Conservation (phyloP, 92 coral and sea anemone genomes). For the Epizoanthus fatuus region DNA sequence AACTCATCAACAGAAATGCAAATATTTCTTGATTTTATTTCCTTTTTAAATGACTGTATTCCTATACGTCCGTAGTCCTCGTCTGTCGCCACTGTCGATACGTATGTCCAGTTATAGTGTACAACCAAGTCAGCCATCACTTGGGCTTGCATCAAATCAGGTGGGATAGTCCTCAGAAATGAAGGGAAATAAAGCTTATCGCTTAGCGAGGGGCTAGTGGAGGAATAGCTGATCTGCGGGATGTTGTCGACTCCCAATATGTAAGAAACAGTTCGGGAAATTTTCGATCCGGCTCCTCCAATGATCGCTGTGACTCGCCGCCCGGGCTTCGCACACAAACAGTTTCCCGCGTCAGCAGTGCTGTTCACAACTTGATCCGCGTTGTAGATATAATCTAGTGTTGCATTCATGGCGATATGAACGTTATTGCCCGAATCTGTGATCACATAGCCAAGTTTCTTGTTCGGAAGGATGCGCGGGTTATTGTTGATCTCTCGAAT, state of each 20-base stretch:
- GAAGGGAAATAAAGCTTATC: constrained; percentile 86
- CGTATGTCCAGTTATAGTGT: constrained; percentile 85
- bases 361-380: constrained; percentile 28
- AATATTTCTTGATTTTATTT: constrained; percentile 78
- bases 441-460: constrained; percentile 88
- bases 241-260: constrained; percentile 73
- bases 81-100: constrained; percentile 94
- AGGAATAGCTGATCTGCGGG: constrained; percentile 97
- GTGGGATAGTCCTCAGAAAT: constrained; percentile 94
- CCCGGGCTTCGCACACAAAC: constrained; percentile 54
- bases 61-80: constrained; percentile 97
- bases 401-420: constrained; percentile 80
- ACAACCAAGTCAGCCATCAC: constrained; percentile 93
- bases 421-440: constrained; percentile 90
- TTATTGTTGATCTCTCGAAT: constrained; percentile 76
- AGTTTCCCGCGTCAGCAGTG: constrained; percentile 13
- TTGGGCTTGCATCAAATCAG: constrained; percentile 94
- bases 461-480: constrained; percentile 66
- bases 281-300: constrained; percentile 98
- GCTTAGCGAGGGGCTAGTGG: constrained; percentile 96
- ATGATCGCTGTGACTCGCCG: constrained; percentile 77
- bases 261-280: constrained; percentile 88
- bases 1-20: constrained; percentile 92
- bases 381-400: constrained; percentile 71
- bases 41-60: constrained; percentile 89